Conservation (phyloP, 2,888 invertebrate species). For the Lordiphosa andalusiaca region DNA sequence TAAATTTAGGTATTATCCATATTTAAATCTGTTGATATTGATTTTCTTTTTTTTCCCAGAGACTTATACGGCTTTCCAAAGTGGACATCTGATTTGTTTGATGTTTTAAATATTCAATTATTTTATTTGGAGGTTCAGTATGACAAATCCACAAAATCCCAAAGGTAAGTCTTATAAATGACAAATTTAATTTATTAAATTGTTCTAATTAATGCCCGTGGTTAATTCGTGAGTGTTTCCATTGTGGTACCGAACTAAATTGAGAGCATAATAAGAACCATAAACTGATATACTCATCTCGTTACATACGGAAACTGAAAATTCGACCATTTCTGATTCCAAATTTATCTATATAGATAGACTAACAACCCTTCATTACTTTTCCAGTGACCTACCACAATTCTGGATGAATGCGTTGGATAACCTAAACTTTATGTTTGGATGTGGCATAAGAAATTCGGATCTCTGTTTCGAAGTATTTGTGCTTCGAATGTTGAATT, state of each 20-base stretch:
- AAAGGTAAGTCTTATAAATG: constrained; percentile 7
- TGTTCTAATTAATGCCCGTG: too few relatives aligned
- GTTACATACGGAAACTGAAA: too few relatives aligned
- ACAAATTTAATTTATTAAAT: too few relatives aligned
- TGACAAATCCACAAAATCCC: constrained; percentile 39
- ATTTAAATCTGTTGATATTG: too few relatives aligned
- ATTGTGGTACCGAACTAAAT: too few relatives aligned
- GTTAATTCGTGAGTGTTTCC: too few relatives aligned
- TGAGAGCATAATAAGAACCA: too few relatives aligned
- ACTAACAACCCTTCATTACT: too few relatives aligned
- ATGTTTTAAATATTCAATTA: constrained; percentile 56
- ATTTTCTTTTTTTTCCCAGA: constrained; percentile 40
- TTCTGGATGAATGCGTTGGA: constrained; percentile 6
- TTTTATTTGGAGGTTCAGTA: constrained; percentile 68
- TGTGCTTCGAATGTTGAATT: constrained; percentile 8
- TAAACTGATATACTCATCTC: too few relatives aligned
- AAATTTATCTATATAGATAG: too few relatives aligned
- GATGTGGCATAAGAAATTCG: background rate
- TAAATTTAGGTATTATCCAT: too few relatives aligned
- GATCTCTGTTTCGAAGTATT: background rate
- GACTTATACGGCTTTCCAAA: constrained; percentile 40
- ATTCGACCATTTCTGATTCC: too few relatives aligned
- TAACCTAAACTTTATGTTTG: constrained; percentile 2
- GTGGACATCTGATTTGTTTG: constrained; percentile 39
- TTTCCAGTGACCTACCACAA: constrained; percentile 2